Conservation (phyloP, 2,113 vertebrate genomes). For the Deroptyus accipitrinus region DNA sequence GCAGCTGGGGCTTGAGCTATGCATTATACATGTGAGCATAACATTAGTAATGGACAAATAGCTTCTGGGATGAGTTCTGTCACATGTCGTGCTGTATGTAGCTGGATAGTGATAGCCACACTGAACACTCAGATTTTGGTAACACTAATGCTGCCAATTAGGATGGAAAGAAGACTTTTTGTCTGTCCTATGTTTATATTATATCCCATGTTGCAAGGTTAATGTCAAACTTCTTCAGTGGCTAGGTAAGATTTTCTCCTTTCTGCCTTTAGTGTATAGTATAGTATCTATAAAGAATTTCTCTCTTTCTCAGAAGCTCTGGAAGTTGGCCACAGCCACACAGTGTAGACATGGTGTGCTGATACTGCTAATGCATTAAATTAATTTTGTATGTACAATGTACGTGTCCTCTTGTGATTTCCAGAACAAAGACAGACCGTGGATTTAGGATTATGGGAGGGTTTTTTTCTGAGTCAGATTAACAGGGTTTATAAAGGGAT, state of each 20-base stretch:
- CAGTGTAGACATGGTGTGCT: fast-evolving
- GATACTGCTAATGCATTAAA: not conserved
- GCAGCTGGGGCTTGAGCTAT: fast-evolving
- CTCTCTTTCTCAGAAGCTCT: not conserved
- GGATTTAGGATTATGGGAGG: not conserved
- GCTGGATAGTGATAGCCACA: not conserved
- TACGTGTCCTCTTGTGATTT: fast-evolving
- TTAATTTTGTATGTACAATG: not conserved
- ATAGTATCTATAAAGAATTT: not conserved
- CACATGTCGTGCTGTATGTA: not conserved
- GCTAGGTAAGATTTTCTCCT: not conserved
- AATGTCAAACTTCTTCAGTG: not conserved
- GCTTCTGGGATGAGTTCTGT: not conserved
- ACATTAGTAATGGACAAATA: not conserved
- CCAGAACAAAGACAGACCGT: not conserved
- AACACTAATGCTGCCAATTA: not conserved
- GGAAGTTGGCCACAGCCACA: not conserved
- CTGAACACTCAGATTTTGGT: not conserved
- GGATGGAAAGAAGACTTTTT: not conserved
- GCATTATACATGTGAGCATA: fast-evolving
- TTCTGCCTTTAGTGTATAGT: not conserved
- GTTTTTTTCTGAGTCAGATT: not conserved
- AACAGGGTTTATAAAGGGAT: not conserved
- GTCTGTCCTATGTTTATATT: not conserved
- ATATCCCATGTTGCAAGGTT: not conserved